Base-by-base conservation (phyloP, 64 coral and sea anemone species). In the Actinia equina region DNA sequence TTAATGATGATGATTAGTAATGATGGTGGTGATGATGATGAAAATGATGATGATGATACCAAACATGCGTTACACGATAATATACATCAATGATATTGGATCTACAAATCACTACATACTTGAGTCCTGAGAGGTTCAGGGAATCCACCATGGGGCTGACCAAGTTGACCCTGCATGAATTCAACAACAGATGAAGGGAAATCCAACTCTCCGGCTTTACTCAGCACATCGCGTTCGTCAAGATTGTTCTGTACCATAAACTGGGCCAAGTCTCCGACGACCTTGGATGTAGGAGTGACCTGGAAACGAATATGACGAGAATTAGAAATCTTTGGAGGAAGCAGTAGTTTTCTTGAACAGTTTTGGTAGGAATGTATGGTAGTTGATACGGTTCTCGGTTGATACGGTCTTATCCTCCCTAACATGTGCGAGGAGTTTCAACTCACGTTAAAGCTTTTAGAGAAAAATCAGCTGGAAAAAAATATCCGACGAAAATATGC, bases 191-290 rank as follows among this genome's bases (percentile, higher is more conserved):
- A 99, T 0, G 82, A 87, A 13, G 97, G 97, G 22, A 99, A 99
- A 77, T 99, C 97, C 13, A 99, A 71, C 43, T 99, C 97, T 20
- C 64, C 88, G 0, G 97, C 97, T 44, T 93, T 90, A 19, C 62
- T 86, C 0, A 95, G 30, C 22, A 99, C 97, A 44, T 95, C 97
- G 22, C 93, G 81, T 18, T 99, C 97, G 18, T 95, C 97, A 53
- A 99, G 61, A 43, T 95, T 99, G 46, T 99, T 99, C 54, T 99
- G 93, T 11, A 99, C 97, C 93, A 99, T 95, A 77, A 99, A 99
- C 88, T 99, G 97, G 3, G 97, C 97, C 59, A 99, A 84, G 61
- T 99, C 97, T 71, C 97, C 97, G 0, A 99, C 97, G 18, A 99
- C 97, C 61, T 99, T 99, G 60, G 97, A 99, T 22, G 97, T 95